Evolutionary conservation across 2,797 vertebrate species (phyloP).

Genomic region (Micropoecilia bifurca): DNA sequence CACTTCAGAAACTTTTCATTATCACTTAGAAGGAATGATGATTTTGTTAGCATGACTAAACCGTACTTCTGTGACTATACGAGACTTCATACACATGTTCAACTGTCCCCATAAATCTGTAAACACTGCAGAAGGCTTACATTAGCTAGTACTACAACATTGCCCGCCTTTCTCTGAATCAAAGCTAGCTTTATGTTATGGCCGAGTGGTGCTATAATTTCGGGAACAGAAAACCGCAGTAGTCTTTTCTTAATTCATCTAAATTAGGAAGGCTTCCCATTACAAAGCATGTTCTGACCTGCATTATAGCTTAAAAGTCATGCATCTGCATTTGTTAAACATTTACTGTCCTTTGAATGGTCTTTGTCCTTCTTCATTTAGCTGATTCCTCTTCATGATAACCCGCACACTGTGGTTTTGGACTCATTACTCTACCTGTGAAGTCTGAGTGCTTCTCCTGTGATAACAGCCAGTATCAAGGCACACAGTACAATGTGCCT

Average conservation of each 20-base stretch:
- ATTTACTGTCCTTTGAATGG: neutral
- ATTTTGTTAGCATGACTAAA: neutral
- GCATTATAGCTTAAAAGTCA: neutral
- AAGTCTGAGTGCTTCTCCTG: neutral
- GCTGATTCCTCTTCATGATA: constrained; percentile 14
- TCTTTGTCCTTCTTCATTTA: neutral
- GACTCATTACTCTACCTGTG: constrained; percentile 13
- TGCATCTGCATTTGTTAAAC: neutral
- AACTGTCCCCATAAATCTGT: neutral
- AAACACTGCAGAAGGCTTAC: neutral
- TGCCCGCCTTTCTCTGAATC: neutral
- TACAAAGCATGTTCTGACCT: neutral
- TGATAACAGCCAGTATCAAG: constrained; percentile 8
- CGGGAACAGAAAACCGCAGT: neutral
- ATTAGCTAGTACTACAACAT: neutral
- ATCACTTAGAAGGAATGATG: neutral
- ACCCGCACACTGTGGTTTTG: constrained; percentile 23
- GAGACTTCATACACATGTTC: too few relatives aligned
- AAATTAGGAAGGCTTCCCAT: neutral
- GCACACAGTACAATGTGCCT: constrained; percentile 16
- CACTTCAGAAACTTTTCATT: neutral
- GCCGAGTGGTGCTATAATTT: neutral
- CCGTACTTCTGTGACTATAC: neutral
- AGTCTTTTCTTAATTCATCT: neutral
- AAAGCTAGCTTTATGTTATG: neutral